Evolutionary conservation across 2,888 invertebrate genomes (phyloP).

Genomic region (Bellardia pandia): DNA sequence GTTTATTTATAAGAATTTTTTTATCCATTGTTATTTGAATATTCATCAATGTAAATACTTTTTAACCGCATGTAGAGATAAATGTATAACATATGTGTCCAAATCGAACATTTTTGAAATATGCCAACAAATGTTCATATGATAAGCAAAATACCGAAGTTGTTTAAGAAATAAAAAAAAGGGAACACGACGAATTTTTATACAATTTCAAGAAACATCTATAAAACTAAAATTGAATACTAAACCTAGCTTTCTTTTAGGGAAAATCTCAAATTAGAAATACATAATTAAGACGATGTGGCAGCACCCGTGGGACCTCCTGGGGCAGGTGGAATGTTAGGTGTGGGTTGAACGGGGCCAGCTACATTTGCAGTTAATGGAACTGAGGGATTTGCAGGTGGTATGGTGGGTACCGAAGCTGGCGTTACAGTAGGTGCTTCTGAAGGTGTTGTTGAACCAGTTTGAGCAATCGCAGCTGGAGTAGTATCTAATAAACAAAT

Average conservation of each 20-base stretch:
- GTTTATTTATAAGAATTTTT: conserved; percentile 48
- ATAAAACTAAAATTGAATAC: conserved; percentile 58
- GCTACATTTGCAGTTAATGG: conserved; percentile 56
- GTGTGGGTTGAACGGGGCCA: conserved; percentile 56
- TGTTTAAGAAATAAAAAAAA: not conserved
- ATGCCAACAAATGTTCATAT: not conserved
- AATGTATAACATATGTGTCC: not conserved
- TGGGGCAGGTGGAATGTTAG: conserved; percentile 68
- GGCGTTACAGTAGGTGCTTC: conserved; percentile 57
- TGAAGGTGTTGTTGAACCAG: conserved; percentile 36
- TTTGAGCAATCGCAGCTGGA: conserved; percentile 47
- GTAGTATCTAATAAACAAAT: conserved; percentile 68
- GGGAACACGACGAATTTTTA: conserved; percentile 25
- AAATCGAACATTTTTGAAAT: not conserved
- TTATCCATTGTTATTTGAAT: conserved; percentile 34
- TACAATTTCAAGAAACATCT: conserved; percentile 39
- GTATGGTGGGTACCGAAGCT: conserved; percentile 52
- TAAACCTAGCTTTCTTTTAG: conserved; percentile 33
- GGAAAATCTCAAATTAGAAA: conserved; percentile 8
- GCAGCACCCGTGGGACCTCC: conserved; percentile 38
- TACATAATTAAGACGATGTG: conserved; percentile 67
- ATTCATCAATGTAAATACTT: conserved; percentile 25
- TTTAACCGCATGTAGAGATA: conserved; percentile 15
- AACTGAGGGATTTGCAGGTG: conserved; percentile 53
- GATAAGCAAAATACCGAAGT: not conserved